A percentile compares a stretch with the other conserved stretches of the same genome.
Evolutionary conservation across 2,113 vertebrate species (phyloP).

Genomic region (Periophthalmus modestus): DNA sequence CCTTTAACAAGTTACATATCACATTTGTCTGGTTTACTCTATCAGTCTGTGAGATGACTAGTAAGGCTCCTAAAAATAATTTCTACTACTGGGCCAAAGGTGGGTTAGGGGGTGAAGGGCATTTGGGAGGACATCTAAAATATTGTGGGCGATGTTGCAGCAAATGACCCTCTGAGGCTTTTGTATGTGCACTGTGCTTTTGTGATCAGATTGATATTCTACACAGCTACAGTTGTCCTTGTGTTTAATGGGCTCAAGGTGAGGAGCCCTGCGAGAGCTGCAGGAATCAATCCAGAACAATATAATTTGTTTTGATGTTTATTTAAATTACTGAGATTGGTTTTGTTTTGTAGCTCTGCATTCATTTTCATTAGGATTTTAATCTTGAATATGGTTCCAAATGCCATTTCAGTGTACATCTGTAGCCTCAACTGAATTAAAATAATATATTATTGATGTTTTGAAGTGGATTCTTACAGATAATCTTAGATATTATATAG

Average conservation of each 20-base stretch:
- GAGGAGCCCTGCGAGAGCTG: constrained; percentile 19
- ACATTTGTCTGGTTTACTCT: no score
- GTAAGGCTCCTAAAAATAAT: neutral
- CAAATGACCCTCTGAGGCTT: constrained; percentile 1
- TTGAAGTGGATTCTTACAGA: neutral
- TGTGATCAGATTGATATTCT: constrained; percentile 21
- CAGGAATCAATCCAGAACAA: constrained; percentile 2
- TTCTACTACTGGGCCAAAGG: neutral
- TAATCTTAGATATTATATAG: neutral
- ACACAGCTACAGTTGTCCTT: constrained; percentile 13
- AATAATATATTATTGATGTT: neutral
- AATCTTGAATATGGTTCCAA: constrained; percentile 1
- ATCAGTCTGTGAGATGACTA: neutral
- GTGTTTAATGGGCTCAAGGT: constrained; percentile 26
- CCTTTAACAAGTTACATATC: no score
- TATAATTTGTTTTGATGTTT: constrained; percentile 3
- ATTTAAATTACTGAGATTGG: neutral
- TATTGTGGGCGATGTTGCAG: constrained; percentile 2
- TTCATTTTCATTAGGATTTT: neutral
- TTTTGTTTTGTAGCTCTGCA: neutral
- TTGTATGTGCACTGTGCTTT: constrained; percentile 7
- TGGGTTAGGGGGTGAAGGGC: neutral
- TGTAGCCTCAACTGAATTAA: neutral
- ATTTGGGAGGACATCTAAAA: neutral
- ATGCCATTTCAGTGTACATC: neutral